Evolutionary conservation across 2,797 vertebrate species (phyloP).

Genomic region (Hemibagrus guttatus): DNA sequence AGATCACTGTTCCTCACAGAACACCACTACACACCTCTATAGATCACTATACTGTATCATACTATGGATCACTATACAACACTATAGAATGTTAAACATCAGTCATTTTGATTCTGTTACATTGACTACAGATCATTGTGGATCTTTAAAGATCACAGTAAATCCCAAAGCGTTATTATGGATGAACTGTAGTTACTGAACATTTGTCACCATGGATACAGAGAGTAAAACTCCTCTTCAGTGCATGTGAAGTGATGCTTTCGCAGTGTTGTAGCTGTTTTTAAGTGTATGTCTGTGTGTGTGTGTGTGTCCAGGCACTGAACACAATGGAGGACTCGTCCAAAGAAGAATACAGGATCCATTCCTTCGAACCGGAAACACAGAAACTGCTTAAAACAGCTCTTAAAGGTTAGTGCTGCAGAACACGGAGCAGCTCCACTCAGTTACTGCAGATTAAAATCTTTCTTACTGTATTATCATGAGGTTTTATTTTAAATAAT

Average conservation of each 20-base stretch:
- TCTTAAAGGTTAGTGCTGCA: slow-evolving; percentile 84
- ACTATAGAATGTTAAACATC: neutral
- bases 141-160: neutral
- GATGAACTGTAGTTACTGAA: neutral
- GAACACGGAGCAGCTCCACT: too few relatives aligned
- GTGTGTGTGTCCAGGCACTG: neutral
- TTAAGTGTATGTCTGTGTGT: neutral
- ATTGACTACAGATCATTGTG: neutral
- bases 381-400: slow-evolving; percentile 94
- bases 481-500: neutral
- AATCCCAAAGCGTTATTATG: neutral
- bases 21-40: neutral
- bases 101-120: neutral
- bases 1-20: neutral
- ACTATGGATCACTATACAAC: neutral
- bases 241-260: neutral
- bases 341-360: slow-evolving; percentile 91
- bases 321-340: slow-evolving; percentile 82
- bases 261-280: neutral
- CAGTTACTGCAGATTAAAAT: neutral
- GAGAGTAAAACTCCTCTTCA: neutral
- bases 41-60: neutral
- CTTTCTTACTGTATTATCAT: neutral
- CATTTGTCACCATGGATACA: neutral
- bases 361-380: slow-evolving; percentile 87